phyloP scores from a whole-genome alignment of 2,888 invertebrate species.

The Mayetiola destructor region DNA sequence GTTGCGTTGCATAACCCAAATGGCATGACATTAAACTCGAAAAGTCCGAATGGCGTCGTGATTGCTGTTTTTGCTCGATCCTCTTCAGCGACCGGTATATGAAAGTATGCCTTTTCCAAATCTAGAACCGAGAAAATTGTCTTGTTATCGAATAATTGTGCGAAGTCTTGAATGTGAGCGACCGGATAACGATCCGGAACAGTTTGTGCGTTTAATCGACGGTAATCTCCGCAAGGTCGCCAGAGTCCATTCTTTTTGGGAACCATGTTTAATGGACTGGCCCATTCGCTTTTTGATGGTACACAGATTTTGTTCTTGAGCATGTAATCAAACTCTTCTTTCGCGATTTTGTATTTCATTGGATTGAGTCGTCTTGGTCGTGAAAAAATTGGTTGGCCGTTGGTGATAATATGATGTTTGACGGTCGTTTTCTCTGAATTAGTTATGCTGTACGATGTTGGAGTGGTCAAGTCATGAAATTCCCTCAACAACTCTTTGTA shows the following conservation, averaged over 20 bases:
- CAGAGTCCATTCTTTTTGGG: not conserved
- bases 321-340: not conserved
- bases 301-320: not conserved
- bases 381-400: not conserved
- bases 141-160: not conserved
- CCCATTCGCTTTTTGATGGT: not conserved
- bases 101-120: conserved; percentile 25
- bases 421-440: not conserved
- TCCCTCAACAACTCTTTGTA: too few relatives aligned
- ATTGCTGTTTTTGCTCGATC: conserved; percentile 29
- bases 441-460: too few relatives aligned
- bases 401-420: not conserved
- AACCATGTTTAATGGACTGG: not conserved
- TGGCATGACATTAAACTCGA: conserved; percentile 25
- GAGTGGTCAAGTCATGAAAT: too few relatives aligned
- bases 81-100: conserved; percentile 26
- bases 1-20: conserved; percentile 27
- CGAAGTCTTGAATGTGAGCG: conserved; percentile 16
- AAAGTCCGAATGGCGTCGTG: conserved; percentile 28
- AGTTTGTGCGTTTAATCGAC: conserved; percentile 15
- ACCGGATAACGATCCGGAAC: conserved; percentile 16
- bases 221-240: conserved; percentile 16
- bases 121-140: conserved; percentile 21
- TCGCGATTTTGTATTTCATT: not conserved
- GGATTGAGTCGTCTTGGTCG: not conserved